phyloP scores from a whole-genome alignment of 2,888 invertebrate genomes.

The Scaeva pyrastri region DNA sequence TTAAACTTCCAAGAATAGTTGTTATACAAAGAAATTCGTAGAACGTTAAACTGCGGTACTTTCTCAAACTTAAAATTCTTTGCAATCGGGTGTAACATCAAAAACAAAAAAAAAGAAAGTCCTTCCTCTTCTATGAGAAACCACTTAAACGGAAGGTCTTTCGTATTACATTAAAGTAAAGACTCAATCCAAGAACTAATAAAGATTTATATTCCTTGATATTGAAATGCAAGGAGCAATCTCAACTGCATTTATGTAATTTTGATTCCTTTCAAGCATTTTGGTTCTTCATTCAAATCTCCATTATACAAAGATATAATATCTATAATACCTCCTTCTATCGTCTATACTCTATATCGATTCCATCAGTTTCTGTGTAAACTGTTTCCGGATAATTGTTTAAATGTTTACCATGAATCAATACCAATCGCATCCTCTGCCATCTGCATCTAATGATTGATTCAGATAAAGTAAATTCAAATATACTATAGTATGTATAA shows the following conservation, averaged over 20 bases:
- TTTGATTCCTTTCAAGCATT: constrained; percentile 5
- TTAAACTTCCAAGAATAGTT: no score
- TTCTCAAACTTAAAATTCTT: no score
- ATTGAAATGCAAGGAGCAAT: constrained; percentile 14
- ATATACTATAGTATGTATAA: no score
- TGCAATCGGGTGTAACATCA: no score
- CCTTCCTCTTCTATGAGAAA: not conserved
- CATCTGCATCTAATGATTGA: constrained; percentile 6
- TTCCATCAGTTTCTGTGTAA: not conserved
- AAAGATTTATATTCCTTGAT: not conserved
- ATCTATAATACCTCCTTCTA: not conserved
- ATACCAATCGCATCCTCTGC: constrained; percentile 3
- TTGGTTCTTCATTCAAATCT: no score
- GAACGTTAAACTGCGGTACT: no score
- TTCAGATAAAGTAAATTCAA: constrained; percentile 11
- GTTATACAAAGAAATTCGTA: no score
- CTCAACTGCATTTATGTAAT: constrained; percentile 26
- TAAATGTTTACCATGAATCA: constrained; percentile 37
- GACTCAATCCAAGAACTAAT: not conserved
- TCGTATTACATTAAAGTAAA: not conserved
- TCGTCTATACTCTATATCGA: not conserved
- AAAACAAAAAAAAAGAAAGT: no score
- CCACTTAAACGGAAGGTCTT: not conserved
- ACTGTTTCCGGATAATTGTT: constrained; percentile 22
- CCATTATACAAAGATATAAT: no score